These are phyloP conservation scores for Ptyas mucosa DNA, from an alignment of 2,113 vertebrate genomes.

Conservation along the genomic window DNA sequence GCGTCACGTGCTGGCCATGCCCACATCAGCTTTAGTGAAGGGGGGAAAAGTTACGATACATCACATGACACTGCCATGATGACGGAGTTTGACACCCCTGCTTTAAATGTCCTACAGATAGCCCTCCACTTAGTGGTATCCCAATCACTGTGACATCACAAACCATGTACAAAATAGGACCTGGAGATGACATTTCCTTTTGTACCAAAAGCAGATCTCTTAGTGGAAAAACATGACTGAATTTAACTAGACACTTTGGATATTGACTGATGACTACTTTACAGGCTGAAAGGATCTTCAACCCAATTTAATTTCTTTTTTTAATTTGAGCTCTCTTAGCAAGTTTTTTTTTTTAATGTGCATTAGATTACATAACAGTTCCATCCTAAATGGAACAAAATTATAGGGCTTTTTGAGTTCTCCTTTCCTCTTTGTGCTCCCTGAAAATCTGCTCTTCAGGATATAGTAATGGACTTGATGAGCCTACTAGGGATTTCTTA, in stretches of 20 bases:
- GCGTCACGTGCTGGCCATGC: no score
- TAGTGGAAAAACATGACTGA: neutral
- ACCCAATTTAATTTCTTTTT: neutral
- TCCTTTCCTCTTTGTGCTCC: no score
- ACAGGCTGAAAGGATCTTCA: neutral
- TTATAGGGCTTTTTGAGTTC: neutral
- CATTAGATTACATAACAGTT: neutral
- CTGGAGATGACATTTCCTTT: neutral
- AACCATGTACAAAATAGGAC: neutral
- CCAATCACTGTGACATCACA: neutral
- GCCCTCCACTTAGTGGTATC: neutral
- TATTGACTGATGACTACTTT: neutral
- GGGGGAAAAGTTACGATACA: no score
- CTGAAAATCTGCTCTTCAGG: neutral
- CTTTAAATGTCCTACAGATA: neutral
- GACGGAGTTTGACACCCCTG: no score
- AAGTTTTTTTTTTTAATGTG: constrained; percentile 16
- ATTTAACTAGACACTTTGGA: neutral
- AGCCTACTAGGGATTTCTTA: neutral
- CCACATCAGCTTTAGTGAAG: no score
- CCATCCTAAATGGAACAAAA: neutral
- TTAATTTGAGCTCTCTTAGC: neutral
- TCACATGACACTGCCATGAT: no score
- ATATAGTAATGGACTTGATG: neutral
- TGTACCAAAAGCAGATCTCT: neutral